Percentiles rank a stretch among this genome's conserved stretches.
phyloP scores from a whole-genome alignment of 2,888 invertebrate species.

The Rhingia campestris region DNA sequence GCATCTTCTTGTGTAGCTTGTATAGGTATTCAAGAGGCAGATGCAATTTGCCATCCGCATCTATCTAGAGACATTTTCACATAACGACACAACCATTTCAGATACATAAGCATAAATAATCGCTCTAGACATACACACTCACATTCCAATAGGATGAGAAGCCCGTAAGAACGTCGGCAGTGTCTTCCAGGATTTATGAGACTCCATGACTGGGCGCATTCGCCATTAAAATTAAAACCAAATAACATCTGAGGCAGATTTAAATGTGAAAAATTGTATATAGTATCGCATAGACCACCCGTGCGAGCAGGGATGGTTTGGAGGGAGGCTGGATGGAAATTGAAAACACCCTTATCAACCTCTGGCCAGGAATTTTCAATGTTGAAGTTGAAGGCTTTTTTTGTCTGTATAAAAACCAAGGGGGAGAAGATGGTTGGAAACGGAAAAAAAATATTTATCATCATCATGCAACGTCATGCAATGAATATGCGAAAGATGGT shows the following conservation, averaged over 20 bases:
- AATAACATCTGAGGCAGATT: constrained; percentile 71
- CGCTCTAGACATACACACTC: constrained; percentile 24
- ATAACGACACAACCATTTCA: constrained; percentile 59
- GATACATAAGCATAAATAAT: constrained; percentile 71
- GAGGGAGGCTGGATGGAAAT: constrained; percentile 2
- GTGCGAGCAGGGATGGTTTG: not conserved
- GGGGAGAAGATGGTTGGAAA: not conserved
- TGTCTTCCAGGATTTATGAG: constrained; percentile 67
- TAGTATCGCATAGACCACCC: not conserved
- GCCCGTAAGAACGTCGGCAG: constrained; percentile 14
- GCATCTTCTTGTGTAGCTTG: constrained; percentile 43
- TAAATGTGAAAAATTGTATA: constrained; percentile 34
- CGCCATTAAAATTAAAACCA: constrained; percentile 73
- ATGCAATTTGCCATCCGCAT: constrained; percentile 73
- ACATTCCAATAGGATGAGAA: constrained; percentile 27
- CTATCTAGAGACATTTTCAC: constrained; percentile 58
- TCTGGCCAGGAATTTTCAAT: constrained; percentile 2
- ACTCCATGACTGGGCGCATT: constrained; percentile 42
- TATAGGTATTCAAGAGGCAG: constrained; percentile 33
- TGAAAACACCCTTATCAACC: constrained; percentile 19
- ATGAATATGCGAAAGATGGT: constrained; percentile 62
- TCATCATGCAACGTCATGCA: constrained; percentile 67
- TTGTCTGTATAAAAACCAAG: not conserved
- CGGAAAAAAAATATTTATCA: constrained; percentile 37
- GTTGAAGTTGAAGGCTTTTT: constrained; percentile 33